Evolutionary conservation across 2,113 vertebrate species (phyloP).

Genomic region (Probosciger aterrimus): DNA sequence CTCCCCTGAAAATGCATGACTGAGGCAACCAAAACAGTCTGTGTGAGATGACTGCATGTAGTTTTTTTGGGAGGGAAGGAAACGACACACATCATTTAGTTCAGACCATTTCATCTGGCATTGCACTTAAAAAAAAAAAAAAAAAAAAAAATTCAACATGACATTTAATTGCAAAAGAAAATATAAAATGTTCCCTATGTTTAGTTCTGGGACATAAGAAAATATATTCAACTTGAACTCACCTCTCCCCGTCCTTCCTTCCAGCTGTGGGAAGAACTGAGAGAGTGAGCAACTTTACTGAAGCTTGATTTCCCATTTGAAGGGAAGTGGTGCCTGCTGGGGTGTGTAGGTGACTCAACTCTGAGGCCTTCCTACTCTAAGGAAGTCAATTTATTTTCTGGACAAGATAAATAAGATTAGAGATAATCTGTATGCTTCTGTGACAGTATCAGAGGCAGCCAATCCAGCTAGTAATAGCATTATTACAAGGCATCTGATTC

Average conservation of each 20-base stretch:
- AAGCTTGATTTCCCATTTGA: background rate
- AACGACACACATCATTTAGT: background rate
- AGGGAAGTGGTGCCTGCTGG: constrained; percentile 29
- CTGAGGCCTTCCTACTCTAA: background rate
- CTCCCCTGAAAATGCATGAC: background rate
- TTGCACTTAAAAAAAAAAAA: background rate
- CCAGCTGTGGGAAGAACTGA: background rate
- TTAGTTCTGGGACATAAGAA: background rate
- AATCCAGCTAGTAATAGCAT: constrained; percentile 32
- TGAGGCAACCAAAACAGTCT: background rate
- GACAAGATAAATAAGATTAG: constrained; percentile 38
- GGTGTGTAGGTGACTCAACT: constrained; percentile 42
- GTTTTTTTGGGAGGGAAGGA: background rate
- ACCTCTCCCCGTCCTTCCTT: background rate
- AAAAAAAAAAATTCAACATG: background rate
- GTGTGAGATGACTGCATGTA: background rate
- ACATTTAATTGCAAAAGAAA: background rate
- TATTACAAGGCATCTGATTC: constrained; percentile 6
- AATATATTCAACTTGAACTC: background rate
- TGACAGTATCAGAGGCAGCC: constrained; percentile 7
- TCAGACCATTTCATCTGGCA: background rate
- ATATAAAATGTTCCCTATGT: background rate
- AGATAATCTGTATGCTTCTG: constrained; percentile 10
- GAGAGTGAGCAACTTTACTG: background rate
- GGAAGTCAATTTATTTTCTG: constrained; percentile 42